These are phyloP conservation scores for Ceratothoa steindachneri DNA, from an alignment of 2,888 invertebrate genomes.

Conservation along the genomic window DNA sequence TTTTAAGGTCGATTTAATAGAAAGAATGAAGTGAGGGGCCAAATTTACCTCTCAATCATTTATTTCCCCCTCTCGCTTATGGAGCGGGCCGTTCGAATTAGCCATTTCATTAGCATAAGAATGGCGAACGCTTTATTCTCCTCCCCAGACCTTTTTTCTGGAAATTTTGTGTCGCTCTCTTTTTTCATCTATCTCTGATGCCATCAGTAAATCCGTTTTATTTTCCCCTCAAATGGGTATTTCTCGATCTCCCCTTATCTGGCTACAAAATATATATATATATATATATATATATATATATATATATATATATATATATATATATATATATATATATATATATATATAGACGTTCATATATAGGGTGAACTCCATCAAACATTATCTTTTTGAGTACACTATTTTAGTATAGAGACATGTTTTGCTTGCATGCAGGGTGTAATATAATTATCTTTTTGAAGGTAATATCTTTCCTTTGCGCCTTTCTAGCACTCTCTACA, in stretches of 20 bases:
- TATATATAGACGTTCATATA: no score
- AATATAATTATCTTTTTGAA: no score
- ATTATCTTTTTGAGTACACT: no score
- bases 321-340: not conserved
- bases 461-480: no score
- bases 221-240: not conserved
- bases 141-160: not conserved
- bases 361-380: not conserved
- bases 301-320: not conserved
- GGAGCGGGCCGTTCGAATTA: not conserved
- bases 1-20: not conserved
- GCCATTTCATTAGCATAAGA: constrained; percentile 11
- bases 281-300: constrained; percentile 12
- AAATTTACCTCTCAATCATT: constrained; percentile 10
- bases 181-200: not conserved
- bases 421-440: no score
- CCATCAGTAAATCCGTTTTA: not conserved
- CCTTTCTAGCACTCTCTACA: no score
- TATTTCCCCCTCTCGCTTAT: constrained; percentile 6
- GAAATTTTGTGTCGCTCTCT: not conserved
- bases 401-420: no score
- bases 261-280: not conserved
- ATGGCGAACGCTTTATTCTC: not conserved
- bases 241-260: not conserved
- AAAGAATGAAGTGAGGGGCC: not conserved